Conservation (phyloP, 1,140 invertebrate species). For the Euura saliciscinereae region DNA sequence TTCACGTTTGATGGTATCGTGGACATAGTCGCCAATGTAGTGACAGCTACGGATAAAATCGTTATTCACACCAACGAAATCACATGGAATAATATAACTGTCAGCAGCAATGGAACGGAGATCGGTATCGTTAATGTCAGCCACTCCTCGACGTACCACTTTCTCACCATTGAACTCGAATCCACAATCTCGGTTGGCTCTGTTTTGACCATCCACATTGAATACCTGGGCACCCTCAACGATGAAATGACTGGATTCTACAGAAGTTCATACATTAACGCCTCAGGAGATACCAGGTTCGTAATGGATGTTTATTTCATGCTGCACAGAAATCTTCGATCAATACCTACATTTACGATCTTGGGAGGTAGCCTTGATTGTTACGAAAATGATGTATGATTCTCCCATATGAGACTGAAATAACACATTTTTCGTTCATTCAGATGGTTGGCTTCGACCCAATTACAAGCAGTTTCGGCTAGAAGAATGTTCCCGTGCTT, state of each 20-base stretch:
- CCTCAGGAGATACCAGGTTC: slow-evolving; percentile 49
- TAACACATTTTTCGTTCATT: slow-evolving; percentile 10
- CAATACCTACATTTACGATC: slow-evolving; percentile 9
- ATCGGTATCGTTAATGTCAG: neutral
- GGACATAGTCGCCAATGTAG: slow-evolving; percentile 51
- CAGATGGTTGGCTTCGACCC: slow-evolving; percentile 64
- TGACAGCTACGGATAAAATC: slow-evolving; percentile 53
- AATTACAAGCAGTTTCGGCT: slow-evolving; percentile 68
- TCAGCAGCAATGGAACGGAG: slow-evolving; percentile 18
- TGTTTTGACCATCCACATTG: slow-evolving; percentile 56
- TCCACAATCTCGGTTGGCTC: slow-evolving; percentile 37
- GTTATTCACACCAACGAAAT: slow-evolving; percentile 61
- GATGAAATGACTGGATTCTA: slow-evolving; percentile 80
- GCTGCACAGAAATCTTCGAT: slow-evolving; percentile 6
- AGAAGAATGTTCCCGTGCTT: slow-evolving; percentile 71
- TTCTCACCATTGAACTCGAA: slow-evolving; percentile 46
- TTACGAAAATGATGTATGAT: neutral
- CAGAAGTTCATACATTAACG: slow-evolving; percentile 71
- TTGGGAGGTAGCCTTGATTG: neutral
- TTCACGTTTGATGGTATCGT: slow-evolving; percentile 61
- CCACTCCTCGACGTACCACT: slow-evolving; percentile 18
- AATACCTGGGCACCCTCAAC: slow-evolving; percentile 62
- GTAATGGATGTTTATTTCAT: neutral
- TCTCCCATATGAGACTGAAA: neutral
- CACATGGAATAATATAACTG: slow-evolving; percentile 23